Base-by-base conservation (phyloP, 2,113 vertebrate species). In the Corydoras sp. region DNA sequence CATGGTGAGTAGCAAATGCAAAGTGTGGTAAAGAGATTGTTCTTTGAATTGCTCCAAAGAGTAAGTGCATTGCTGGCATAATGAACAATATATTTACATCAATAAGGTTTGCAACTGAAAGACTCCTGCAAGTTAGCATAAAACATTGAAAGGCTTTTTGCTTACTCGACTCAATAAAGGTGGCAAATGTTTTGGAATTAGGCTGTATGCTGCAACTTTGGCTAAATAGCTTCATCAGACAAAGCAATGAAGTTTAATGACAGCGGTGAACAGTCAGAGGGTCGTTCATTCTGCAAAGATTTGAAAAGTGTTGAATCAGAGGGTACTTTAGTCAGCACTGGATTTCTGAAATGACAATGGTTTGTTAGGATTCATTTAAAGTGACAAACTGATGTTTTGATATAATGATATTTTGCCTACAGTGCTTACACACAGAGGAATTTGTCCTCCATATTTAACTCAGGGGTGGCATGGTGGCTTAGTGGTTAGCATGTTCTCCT, bases 1-100 rank as follows among this genome's bases (percentile, higher is more conserved):
- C 4, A 24, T 4, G 29, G 58, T 51, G 62, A 66, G 29, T 29
- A 4, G 48, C 56, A 50, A 54, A 58, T 32, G 54, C 29, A n/a
- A 8, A 43, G 29, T 24, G 32, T 14, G 10, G 31, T 2, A 8
- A 69, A 18, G 3, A 58, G 14, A 43, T 43, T 68, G 18, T 61
- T 65, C 71, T 13, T 10, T 11, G 6, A 49, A 43, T 13, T 4
- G 49, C 48, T 74, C 31, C n/a, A 24, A 71, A 1, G 30, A 14
- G 15, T 62, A 72, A 74, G 69, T 77, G 68, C 56, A 69, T 18
- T 53, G 60, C 61, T 77, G 72, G 69, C 65, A 62, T 68, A 64
- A 54, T 31, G 76, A 70, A 59, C 43, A 63, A 69, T 29, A 43
- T n/a, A 77, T 72, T 77, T 72, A 69, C 35, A 77, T 32, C 64